Conservation (phyloP, 2,888 invertebrate genomes). For the Drosophila vallismaia region DNA sequence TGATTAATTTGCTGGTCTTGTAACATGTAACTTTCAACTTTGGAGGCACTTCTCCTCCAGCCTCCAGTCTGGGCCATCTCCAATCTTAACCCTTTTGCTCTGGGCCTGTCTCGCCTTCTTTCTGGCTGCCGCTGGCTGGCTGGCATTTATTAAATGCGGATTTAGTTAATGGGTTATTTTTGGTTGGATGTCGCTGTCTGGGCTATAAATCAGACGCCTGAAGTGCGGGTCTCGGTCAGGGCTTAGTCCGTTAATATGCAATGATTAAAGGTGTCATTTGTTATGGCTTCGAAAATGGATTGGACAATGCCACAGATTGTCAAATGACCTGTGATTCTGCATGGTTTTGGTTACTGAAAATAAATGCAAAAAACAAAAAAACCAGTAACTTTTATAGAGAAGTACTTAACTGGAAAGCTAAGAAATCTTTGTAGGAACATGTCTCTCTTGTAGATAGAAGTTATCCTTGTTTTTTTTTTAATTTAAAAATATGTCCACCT, state of each 20-base stretch:
- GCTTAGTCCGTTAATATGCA: conserved; percentile 71
- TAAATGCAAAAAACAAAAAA: background rate
- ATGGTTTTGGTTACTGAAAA: background rate
- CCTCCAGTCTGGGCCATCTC: background rate
- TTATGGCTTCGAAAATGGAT: conserved; percentile 55
- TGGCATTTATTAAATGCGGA: conserved; percentile 79
- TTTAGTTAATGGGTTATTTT: conserved; percentile 80
- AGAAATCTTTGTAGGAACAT: background rate
- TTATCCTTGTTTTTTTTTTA: no score
- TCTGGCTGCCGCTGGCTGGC: conserved; percentile 32
- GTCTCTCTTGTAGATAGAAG: no score
- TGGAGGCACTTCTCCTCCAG: conserved; percentile 2
- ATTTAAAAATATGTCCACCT: no score
- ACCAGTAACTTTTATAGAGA: background rate
- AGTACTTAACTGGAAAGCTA: background rate
- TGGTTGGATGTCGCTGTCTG: conserved; percentile 69
- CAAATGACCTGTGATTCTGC: conserved; percentile 9
- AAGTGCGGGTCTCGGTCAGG: conserved; percentile 61
- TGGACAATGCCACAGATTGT: conserved; percentile 17
- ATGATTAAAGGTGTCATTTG: conserved; percentile 79
- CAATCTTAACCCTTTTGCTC: conserved; percentile 14
- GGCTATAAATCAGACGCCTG: conserved; percentile 61
- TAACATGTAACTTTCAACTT: conserved; percentile 51
- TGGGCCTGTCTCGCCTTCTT: conserved; percentile 17
- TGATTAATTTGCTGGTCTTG: conserved; percentile 75